Conservation (phyloP, 2,113 vertebrate genomes). For the Synodontis membranacea region DNA sequence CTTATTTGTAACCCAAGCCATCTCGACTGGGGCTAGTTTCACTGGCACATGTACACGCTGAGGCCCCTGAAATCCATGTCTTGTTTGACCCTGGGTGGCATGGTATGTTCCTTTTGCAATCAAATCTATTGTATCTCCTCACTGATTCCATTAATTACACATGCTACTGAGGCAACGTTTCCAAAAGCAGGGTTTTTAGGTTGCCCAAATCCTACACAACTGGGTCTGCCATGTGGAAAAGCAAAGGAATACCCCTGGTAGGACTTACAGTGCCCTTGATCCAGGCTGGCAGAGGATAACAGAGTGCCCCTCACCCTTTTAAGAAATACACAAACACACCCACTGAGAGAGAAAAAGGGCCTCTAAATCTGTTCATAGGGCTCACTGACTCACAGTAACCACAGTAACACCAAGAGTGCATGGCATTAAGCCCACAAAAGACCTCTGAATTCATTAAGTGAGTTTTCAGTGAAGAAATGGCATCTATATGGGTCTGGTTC, state of each 20-base stretch:
- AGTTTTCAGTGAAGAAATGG: conserved; percentile 35
- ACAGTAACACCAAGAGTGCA: conserved; percentile 39
- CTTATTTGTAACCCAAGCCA: conserved; percentile 74
- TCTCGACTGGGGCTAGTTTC: conserved; percentile 53
- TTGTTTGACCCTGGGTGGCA: conserved; percentile 55
- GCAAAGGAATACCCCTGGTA: conserved; percentile 48
- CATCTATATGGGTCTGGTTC: conserved; percentile 17
- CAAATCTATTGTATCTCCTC: conserved; percentile 43
- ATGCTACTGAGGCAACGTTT: conserved; percentile 37
- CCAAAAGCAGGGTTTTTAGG: conserved; percentile 43
- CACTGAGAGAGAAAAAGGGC: conserved; percentile 41
- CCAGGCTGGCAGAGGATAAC: conserved; percentile 59
- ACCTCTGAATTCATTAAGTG: conserved; percentile 9
- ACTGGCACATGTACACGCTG: conserved; percentile 34
- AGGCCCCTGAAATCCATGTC: conserved; percentile 48
- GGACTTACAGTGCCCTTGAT: conserved; percentile 50
- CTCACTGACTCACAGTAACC: conserved; percentile 42
- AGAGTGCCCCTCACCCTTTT: conserved; percentile 53
- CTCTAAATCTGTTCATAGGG: conserved; percentile 41
- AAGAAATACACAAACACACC: conserved; percentile 59
- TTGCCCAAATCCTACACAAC: conserved; percentile 59
- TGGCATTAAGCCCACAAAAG: conserved; percentile 37
- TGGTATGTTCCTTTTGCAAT: conserved; percentile 44
- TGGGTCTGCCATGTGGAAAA: conserved; percentile 63
- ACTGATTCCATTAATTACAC: conserved; percentile 59